Conservation (phyloP, 64 coral and sea anemone species). For the Montipora cactus region DNA sequence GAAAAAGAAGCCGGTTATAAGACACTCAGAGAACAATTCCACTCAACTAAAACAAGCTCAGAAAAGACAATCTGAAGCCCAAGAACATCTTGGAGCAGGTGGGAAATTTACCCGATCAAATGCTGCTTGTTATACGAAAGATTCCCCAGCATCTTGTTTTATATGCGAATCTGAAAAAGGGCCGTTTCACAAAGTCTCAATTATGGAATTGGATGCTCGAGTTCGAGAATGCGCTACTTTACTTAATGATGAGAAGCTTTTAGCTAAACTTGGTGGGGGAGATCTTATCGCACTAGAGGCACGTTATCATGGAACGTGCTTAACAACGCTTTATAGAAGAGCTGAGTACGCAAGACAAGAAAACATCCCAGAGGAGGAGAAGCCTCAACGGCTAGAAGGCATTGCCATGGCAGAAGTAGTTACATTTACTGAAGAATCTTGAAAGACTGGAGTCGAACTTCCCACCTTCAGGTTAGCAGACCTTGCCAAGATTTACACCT, state of each 20-base stretch:
- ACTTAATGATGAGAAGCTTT: no score
- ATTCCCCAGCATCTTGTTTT: background rate
- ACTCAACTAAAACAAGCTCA: background rate
- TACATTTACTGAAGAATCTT: slow-evolving; percentile 8
- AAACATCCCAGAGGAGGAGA: no score
- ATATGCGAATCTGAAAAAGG: no score
- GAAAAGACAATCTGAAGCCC: background rate
- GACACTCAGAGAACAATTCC: background rate
- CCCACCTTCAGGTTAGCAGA: slow-evolving; percentile 23
- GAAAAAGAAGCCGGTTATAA: no score
- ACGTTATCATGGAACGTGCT: no score
- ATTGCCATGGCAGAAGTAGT: slow-evolving; percentile 19
- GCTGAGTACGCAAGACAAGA: no score
- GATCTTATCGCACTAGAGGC: no score
- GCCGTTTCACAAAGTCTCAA: no score
- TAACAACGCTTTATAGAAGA: no score
- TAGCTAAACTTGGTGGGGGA: no score
- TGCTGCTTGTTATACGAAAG: background rate
- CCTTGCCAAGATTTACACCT: slow-evolving; percentile 55
- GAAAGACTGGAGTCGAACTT: background rate
- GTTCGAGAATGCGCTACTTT: no score
- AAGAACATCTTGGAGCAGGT: background rate
- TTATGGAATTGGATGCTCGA: no score
- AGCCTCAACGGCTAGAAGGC: background rate
- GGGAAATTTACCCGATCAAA: background rate